These are phyloP conservation scores for Zeus faber DNA, from an alignment of 2,113 vertebrate genomes.

Conservation along the genomic window DNA sequence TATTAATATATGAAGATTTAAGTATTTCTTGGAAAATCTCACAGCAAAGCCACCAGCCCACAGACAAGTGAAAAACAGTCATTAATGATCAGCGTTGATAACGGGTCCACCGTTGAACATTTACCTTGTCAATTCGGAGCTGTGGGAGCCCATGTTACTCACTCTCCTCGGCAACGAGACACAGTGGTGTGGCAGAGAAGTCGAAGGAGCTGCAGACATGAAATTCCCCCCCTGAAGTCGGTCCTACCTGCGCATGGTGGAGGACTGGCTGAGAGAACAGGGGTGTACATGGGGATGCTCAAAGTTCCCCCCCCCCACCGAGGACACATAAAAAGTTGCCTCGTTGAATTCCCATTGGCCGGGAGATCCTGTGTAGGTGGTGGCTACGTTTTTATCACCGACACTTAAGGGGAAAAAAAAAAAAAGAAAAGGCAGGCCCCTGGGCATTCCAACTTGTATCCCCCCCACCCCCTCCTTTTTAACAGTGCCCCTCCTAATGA, in stretches of 20 bases:
- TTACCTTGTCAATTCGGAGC: slow-evolving; percentile 56
- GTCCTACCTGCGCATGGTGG: slow-evolving; percentile 70
- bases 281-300: slow-evolving; percentile 44
- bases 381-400: slow-evolving; percentile 65
- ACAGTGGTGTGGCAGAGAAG: slow-evolving; percentile 26
- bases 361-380: slow-evolving; percentile 57
- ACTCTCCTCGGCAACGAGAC: slow-evolving; percentile 18
- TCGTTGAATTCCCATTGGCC: slow-evolving; percentile 67
- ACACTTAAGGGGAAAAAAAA: slow-evolving; percentile 68
- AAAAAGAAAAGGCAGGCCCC: slow-evolving; percentile 53
- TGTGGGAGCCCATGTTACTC: slow-evolving; percentile 54
- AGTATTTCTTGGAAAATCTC: no score
- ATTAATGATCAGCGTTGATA: no score
- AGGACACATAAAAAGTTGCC: slow-evolving; percentile 61
- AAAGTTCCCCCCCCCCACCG: slow-evolving; percentile 26
- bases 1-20: no score
- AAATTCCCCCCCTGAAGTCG: slow-evolving; percentile 44
- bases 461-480: slow-evolving; percentile 7
- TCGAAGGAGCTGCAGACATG: slow-evolving; percentile 20
- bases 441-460: slow-evolving; percentile 36
- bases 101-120: slow-evolving; percentile 6
- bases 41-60: no score
- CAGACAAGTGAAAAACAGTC: no score
- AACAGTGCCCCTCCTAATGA: slow-evolving; percentile 65
- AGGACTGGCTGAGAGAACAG: slow-evolving; percentile 39